phyloP scores from a whole-genome alignment of 1,140 invertebrate genomes.

The Aphis gossypii region DNA sequence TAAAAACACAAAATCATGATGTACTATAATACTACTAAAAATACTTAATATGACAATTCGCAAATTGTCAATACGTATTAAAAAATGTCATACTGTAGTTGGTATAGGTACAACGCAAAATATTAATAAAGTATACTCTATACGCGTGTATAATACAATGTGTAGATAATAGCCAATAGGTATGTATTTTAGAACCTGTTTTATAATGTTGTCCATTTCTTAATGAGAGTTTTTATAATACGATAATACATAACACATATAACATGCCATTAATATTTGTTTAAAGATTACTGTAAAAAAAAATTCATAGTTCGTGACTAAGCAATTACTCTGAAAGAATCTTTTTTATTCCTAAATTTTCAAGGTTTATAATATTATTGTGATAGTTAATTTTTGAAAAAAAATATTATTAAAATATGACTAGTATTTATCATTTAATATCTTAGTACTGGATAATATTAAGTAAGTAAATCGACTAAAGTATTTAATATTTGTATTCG shows the following conservation, averaged over 20 bases:
- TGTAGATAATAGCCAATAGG: not conserved
- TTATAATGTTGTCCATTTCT: not conserved
- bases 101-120: not conserved
- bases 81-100: not conserved
- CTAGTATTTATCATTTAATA: not conserved
- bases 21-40: not conserved
- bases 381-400: not conserved
- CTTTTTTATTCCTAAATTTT: not conserved
- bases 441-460: not conserved
- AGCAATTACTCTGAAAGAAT: not conserved
- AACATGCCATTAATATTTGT: not conserved
- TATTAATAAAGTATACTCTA: not conserved
- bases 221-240: not conserved
- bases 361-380: constrained; percentile 13
- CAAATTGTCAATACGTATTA: not conserved
- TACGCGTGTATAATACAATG: not conserved
- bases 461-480: not conserved
- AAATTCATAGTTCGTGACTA: not conserved
- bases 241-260: not conserved
- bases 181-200: not conserved
- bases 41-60: not conserved
- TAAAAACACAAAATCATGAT: not conserved
- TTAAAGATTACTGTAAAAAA: constrained; percentile 2
- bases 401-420: not conserved
- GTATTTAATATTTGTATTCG: not conserved